phyloP scores from a whole-genome alignment of 1,140 invertebrate genomes.

The Drosophila setifemur region DNA sequence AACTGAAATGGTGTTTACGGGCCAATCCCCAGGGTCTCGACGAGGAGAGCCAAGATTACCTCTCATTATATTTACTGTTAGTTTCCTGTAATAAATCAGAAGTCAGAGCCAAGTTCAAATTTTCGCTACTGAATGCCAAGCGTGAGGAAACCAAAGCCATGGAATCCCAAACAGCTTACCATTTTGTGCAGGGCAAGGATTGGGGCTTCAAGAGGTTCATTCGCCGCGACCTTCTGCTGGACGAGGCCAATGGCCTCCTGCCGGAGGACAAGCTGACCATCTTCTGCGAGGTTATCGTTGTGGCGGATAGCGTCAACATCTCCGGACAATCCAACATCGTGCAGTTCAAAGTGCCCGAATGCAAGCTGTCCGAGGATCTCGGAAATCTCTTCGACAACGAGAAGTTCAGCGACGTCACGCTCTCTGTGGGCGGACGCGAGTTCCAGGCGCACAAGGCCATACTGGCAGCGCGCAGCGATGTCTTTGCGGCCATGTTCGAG shows the following conservation, averaged over 20 bases:
- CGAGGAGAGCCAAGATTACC: conserved; percentile 99
- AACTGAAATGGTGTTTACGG: conserved; percentile 99
- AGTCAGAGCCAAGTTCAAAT: conserved; percentile 99
- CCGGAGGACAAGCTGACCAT: conserved; percentile 99
- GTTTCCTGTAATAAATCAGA: conserved; percentile 99
- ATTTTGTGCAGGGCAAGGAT: conserved; percentile 99
- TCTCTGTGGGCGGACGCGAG: conserved; percentile 95
- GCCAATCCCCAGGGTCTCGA: conserved; percentile 99
- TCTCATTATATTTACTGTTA: conserved; percentile 98
- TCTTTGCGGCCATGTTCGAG: conserved; percentile 99
- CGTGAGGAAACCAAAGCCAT: conserved; percentile 99
- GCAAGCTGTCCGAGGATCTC: conserved; percentile 96
- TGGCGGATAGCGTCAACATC: conserved; percentile 98
- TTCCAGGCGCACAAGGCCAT: conserved; percentile 99
- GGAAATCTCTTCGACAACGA: conserved; percentile 97
- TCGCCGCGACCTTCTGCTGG: conserved; percentile 97
- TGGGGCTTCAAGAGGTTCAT: conserved; percentile 99
- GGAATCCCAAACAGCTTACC: conserved; percentile 95
- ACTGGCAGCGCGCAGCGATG: conserved; percentile 96
- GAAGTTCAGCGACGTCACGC: conserved; percentile 97
- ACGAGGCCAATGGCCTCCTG: conserved; percentile 98
- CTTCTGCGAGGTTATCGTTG: conserved; percentile 99
- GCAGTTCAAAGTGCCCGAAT: conserved; percentile 99
- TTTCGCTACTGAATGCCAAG: conserved; percentile 99
- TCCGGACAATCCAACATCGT: conserved; percentile 96